Base-by-base conservation (phyloP, 2,888 invertebrate genomes). In the Nasonia oneida region DNA sequence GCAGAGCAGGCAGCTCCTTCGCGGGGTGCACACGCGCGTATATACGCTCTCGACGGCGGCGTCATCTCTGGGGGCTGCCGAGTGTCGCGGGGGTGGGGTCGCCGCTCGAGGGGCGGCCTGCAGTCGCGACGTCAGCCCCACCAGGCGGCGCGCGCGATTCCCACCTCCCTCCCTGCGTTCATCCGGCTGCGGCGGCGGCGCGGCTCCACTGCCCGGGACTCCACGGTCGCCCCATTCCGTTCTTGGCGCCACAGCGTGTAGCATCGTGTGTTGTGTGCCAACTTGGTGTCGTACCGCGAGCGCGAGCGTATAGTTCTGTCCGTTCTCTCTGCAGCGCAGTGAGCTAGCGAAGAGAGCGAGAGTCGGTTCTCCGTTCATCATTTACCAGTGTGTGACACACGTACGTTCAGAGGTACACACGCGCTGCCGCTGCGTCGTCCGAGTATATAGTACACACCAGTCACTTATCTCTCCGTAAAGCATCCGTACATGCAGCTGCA, bases 221-320 rank as follows among this genome's bases (percentile, higher is more conserved):
- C 91, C 92, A 91, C 93, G 91, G 90, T 91, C 91, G 92, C 92
- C 92, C 93, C 93, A 93, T 93, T 93, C 93, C 93, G 93, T 93
- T 93, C 93, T 93, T 92, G 93, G 92, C 93, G 89, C 90, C 92
- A 93, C 91, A 93, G 91, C 92, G 92, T 91, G 92, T 90, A 92
- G 90, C 93, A 92, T 91, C 90, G 76, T 37, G 42, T 50, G 67
- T 29, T 23, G 82, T 75, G 75, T 67, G 42, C 61, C 33, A 47
- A 39, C 64, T 29, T 33, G 74, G 50, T 64, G 37, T 50, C 18
- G 53, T 61, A 67, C 47, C 15, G 15, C 61, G 53, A 18, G 76
- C 57, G 37, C 50, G 57, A 61, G 57, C n/a, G 57, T 61, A 39
- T 15, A 18, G 57, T 61, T 18, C 1, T 61, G 5, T 61, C 57